Conservation (phyloP, 2,113 vertebrate genomes). For the Datnioides undecimradiatus region DNA sequence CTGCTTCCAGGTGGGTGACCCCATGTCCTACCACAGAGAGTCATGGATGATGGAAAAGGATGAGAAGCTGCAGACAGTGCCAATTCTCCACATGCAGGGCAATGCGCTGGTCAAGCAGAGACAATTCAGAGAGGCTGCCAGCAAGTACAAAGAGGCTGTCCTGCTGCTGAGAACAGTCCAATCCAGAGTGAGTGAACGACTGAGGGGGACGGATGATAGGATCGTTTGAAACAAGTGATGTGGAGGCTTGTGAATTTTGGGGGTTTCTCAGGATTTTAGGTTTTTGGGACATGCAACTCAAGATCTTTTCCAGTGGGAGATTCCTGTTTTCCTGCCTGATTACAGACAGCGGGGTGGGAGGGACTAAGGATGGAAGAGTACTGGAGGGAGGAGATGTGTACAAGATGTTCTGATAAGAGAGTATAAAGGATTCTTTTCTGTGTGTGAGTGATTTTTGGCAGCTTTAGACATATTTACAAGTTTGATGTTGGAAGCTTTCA, state of each 20-base stretch:
- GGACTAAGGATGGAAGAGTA: conserved; percentile 12
- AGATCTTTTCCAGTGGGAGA: conserved; percentile 39
- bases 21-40: conserved; percentile 88
- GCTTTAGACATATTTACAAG: not conserved
- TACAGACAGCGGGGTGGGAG: conserved; percentile 24
- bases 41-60: conserved; percentile 93
- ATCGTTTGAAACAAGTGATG: not conserved
- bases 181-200: conserved; percentile 84
- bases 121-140: conserved; percentile 83
- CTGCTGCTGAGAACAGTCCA: conserved; percentile 89
- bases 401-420: conserved; percentile 28
- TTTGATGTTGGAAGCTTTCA: not conserved
- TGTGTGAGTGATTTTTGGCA: conserved; percentile 17
- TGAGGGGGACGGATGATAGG: not conserved
- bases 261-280: conserved; percentile 34
- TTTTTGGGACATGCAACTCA: conserved; percentile 50
- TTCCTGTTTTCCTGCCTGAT: conserved; percentile 50
- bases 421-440: not conserved
- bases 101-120: conserved; percentile 86
- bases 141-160: conserved; percentile 90
- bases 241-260: conserved; percentile 5
- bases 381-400: conserved; percentile 19
- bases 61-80: conserved; percentile 88
- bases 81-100: conserved; percentile 87
- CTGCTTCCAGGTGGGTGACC: conserved; percentile 87